Conservation (phyloP, 2,797 vertebrate species). For the Melanotaenia trifasciata region DNA sequence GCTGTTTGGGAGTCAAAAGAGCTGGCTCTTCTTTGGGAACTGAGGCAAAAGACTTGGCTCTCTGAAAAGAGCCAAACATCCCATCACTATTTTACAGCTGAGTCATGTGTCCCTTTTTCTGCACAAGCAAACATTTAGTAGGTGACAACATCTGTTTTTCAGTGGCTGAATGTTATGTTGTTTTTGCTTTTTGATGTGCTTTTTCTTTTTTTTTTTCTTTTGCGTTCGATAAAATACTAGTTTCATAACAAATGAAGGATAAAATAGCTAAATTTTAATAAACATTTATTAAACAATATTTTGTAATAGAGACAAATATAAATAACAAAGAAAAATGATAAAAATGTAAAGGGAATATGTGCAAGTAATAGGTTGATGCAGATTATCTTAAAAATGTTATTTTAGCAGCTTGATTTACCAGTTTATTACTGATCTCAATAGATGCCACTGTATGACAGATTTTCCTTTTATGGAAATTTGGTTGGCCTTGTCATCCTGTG, state of each 20-base stretch:
- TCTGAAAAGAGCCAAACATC: too few species aligned
- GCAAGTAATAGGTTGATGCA: not conserved
- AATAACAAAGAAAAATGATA: not conserved
- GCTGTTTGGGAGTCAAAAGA: too few species aligned
- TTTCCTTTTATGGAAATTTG: constrained; percentile 17
- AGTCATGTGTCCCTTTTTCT: not conserved
- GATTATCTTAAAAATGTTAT: not conserved
- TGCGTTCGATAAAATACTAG: not conserved
- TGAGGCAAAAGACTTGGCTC: too few species aligned
- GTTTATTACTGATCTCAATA: not conserved
- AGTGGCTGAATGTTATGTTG: not conserved
- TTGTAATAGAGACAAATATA: not conserved
- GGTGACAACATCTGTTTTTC: too few species aligned
- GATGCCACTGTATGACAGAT: constrained; percentile 13
- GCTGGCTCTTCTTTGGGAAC: too few species aligned
- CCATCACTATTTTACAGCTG: not conserved
- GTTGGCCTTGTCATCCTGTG: constrained; percentile 25
- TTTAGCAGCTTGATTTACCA: not conserved
- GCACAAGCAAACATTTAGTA: not conserved
- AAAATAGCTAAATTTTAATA: not conserved
- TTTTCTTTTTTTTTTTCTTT: not conserved
- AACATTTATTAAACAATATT: not conserved
- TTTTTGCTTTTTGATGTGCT: not conserved
- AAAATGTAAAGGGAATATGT: not conserved
- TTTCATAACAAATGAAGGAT: not conserved